Base-by-base conservation (phyloP, 2,888 invertebrate genomes). In the Heliconius ethilla region DNA sequence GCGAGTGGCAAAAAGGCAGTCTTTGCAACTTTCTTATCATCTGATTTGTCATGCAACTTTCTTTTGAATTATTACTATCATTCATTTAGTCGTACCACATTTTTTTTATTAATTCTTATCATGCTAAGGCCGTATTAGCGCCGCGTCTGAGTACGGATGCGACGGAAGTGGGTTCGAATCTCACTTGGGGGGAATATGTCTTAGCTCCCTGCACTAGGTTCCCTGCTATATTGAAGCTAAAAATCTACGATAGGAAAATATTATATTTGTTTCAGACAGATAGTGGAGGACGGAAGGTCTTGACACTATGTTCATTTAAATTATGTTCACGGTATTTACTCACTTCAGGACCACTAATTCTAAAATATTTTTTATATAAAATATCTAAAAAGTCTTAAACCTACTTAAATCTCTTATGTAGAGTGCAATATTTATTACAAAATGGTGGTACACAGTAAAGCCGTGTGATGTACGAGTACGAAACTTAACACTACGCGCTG, bases 1-100 rank as follows among this genome's bases (percentile, higher is more conserved):
- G 89, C 89, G 87, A 87, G 87, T 85, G 88, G 87, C 89, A 87
- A 88, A 85, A 87, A 87, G 88, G 88, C 86, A 87, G 85, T 87
- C 86, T 87, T 86, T 89, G 87, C 88, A 79, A 79, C 75, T 79
- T 78, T 76, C 66, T 76, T 76, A 75, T 73, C 77, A 65, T 75
- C 40, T 73, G 66, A 67, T 77, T 77, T 37, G 37, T 67, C 37
- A 45, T 55, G 27, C 55, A 22, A 73, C 45, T 73, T 73, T 62
- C 15, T 73, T 59, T 73, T 27, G 18, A 73, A 62, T 59, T 10
- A 37, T 22, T 40, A 37, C 37, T 15, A 62, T 15, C 22, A 25
- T 63, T 73, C 9, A 10, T 70, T 70, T 29, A 29, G 11, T 70
- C 0, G 3, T 55, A 18, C 11, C 5, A 51, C 10, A 27, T 11